A percentile compares a stretch with the other conserved stretches of the same genome.
These are phyloP conservation scores for Pseudanteris insignis DNA, from an alignment of 2,888 invertebrate species.

Conservation along the genomic window DNA sequence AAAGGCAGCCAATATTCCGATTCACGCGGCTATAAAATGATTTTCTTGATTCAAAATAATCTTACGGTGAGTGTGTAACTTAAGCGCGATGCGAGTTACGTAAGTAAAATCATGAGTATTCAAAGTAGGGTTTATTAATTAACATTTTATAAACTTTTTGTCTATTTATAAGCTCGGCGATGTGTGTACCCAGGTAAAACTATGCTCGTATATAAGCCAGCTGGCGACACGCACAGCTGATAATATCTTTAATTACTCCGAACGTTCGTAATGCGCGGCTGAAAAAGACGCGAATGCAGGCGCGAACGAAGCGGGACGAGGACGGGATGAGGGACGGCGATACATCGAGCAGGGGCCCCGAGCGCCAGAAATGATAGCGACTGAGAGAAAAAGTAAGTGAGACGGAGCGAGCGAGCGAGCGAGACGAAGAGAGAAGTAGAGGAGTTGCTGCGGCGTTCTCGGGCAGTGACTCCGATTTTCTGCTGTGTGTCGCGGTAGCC, in stretches of 20 bases:
- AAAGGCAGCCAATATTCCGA: no score
- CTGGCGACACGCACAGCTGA: conserved; percentile 61
- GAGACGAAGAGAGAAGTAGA: conserved; percentile 7
- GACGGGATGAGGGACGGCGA: conserved; percentile 38
- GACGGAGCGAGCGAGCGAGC: conserved; percentile 12
- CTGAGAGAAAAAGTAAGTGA: conserved; percentile 7
- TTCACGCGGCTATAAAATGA: no score
- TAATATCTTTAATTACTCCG: conserved; percentile 63
- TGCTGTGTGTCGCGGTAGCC: conserved; percentile 41
- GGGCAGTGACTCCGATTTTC: conserved; percentile 51
- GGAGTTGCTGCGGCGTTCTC: conserved; percentile 28
- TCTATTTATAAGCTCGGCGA: conserved; percentile 18
- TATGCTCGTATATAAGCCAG: conserved; percentile 36
- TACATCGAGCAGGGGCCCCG: conserved; percentile 19
- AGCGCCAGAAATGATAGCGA: not conserved
- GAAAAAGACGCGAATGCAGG: conserved; percentile 20
- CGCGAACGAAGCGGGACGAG: conserved; percentile 25
- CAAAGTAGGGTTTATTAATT: conserved; percentile 30
- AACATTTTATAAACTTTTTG: conserved; percentile 25
- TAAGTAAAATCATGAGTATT: no score
- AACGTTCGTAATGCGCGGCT: conserved; percentile 39
- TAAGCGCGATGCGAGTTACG: no score
- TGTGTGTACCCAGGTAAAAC: conserved; percentile 11
- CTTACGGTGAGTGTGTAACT: no score
- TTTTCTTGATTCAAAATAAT: no score